Conservation (phyloP, 1,140 invertebrate genomes). For the Monochamus saltuarius region DNA sequence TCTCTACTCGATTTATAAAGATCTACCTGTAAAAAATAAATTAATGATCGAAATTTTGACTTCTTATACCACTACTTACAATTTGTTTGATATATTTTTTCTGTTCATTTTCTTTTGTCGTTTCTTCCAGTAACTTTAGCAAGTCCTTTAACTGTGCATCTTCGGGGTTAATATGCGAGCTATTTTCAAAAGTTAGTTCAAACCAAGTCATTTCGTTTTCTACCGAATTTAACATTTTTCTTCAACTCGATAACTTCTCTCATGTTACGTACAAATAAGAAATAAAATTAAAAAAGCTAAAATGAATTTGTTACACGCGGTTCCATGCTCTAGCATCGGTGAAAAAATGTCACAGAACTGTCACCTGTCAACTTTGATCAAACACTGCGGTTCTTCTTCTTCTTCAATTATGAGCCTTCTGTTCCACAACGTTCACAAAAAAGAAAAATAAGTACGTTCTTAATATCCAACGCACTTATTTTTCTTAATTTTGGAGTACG, state of each 20-base stretch:
- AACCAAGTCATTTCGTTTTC: neutral
- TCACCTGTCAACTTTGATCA: neutral
- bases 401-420: too few species aligned
- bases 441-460: too few species aligned
- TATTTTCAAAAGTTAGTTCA: constrained; percentile 2
- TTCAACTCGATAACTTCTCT: neutral
- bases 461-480: too few species aligned
- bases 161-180: constrained; percentile 1
- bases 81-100: constrained; percentile 31
- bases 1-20: constrained; percentile 22
- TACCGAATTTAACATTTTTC: neutral
- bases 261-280: neutral
- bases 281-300: constrained; percentile 14
- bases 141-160: constrained; percentile 10
- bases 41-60: neutral
- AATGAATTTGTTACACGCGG: constrained; percentile 13
- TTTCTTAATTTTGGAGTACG: too few species aligned
- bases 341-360: constrained; percentile 16
- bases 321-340: constrained; percentile 16
- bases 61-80: constrained; percentile 18
- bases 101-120: constrained; percentile 22
- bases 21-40: constrained; percentile 25
- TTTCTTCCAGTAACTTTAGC: constrained; percentile 19
- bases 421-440: too few species aligned
- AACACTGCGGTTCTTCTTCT: too few species aligned